Conservation (phyloP, 2,113 vertebrate species). For the Crotalus tigris region DNA sequence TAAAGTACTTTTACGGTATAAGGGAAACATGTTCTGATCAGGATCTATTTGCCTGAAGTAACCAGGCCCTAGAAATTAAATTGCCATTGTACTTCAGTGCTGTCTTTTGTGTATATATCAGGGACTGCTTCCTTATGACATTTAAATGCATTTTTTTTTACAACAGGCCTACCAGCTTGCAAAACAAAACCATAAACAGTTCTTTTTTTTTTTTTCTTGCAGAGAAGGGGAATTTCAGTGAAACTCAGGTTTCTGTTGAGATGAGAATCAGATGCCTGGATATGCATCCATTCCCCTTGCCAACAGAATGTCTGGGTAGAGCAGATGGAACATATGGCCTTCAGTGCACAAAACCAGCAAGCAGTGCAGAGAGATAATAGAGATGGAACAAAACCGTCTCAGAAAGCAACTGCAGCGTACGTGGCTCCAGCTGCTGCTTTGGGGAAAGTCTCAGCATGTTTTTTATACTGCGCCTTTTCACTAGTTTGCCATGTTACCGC, state of each 20-base stretch:
- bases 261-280: neutral
- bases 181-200: neutral
- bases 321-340: constrained; percentile 20
- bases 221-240: neutral
- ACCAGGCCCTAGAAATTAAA: neutral
- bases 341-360: constrained; percentile 16
- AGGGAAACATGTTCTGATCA: neutral
- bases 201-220: neutral
- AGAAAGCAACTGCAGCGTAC: constrained; percentile 17
- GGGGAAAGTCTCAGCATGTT: neutral
- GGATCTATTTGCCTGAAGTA: neutral
- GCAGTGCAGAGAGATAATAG: constrained; percentile 13
- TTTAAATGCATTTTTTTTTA: neutral
- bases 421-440: constrained; percentile 17
- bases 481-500: neutral
- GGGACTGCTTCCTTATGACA: neutral
- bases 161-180: neutral
- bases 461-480: neutral
- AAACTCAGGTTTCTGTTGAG: neutral
- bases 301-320: constrained; percentile 9
- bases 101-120: neutral
- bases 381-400: constrained; percentile 23
- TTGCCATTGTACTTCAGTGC: neutral
- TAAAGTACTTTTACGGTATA: neutral
- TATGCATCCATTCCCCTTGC: constrained; percentile 2